A percentile compares a stretch with the other conserved stretches of the same genome.
Evolutionary conservation across 1,140 invertebrate species (phyloP).

Genomic region (Laupala kohalensis): DNA sequence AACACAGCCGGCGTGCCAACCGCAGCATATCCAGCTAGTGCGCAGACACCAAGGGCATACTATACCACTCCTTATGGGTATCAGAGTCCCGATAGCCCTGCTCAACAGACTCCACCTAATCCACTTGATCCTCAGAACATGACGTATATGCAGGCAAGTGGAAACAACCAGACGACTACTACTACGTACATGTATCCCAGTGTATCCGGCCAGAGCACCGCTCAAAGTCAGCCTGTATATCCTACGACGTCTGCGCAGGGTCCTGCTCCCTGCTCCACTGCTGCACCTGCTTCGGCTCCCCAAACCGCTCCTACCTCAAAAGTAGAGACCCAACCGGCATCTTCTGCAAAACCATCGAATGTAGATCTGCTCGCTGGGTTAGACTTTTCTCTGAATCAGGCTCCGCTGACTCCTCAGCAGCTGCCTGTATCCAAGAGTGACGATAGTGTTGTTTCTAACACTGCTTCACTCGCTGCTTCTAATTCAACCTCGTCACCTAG

Average conservation of each 20-base stretch:
- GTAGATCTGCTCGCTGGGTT: conserved; percentile 64
- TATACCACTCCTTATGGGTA: conserved; percentile 17
- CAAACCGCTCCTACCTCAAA: neutral
- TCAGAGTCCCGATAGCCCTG: conserved; percentile 11
- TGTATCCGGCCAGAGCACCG: neutral
- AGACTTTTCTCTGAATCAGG: conserved; percentile 57
- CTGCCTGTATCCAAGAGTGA: neutral
- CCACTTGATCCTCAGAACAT: conserved; percentile 3
- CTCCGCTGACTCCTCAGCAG: conserved; percentile 46
- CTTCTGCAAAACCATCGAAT: conserved; percentile 36
- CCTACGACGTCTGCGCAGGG: neutral
- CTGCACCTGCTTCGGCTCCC: neutral
- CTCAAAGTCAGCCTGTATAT: neutral
- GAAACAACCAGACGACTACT: conserved; percentile 1
- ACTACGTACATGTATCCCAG: conserved; percentile 11
- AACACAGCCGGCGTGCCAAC: neutral
- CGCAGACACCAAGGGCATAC: conserved; percentile 15
- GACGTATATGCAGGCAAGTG: conserved; percentile 20
- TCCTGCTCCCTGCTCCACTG: no score
- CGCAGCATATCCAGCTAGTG: neutral
- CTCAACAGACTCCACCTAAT: neutral
- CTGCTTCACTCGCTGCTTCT: neutral
- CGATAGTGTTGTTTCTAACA: neutral
- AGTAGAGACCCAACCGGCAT: conserved; percentile 13
- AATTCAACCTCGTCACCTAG: neutral